phyloP scores from a whole-genome alignment of 2,888 invertebrate species.

The Leucophenga maculata region DNA sequence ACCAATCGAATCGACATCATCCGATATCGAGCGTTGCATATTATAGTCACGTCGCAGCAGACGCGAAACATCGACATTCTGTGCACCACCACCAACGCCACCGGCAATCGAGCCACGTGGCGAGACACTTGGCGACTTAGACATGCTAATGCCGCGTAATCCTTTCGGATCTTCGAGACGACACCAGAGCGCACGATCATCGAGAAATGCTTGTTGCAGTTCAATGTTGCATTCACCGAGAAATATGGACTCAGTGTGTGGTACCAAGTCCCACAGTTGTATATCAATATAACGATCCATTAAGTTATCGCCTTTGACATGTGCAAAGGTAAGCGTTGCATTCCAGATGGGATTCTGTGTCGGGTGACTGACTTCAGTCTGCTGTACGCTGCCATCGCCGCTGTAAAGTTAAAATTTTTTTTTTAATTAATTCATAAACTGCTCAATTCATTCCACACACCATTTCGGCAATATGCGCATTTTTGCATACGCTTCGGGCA shows the following conservation, averaged over 20 bases:
- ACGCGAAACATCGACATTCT: slow-evolving; percentile 77
- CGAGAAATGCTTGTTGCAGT: slow-evolving; percentile 83
- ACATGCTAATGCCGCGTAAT: slow-evolving; percentile 74
- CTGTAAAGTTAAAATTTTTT: slow-evolving; percentile 71
- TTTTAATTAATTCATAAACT: no score
- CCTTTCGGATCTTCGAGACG: slow-evolving; percentile 85
- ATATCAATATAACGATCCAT: slow-evolving; percentile 88
- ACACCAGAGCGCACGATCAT: slow-evolving; percentile 93
- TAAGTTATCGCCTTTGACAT: slow-evolving; percentile 84
- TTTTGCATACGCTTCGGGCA: slow-evolving; percentile 89
- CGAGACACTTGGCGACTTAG: slow-evolving; percentile 83
- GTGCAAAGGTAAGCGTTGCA: slow-evolving; percentile 87
- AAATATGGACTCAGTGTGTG: slow-evolving; percentile 86
- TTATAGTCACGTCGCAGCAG: slow-evolving; percentile 82
- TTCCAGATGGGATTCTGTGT: slow-evolving; percentile 94
- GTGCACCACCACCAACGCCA: slow-evolving; percentile 74
- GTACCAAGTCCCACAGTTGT: slow-evolving; percentile 89
- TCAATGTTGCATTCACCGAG: slow-evolving; percentile 84
- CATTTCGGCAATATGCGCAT: slow-evolving; percentile 85
- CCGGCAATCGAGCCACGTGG: slow-evolving; percentile 82
- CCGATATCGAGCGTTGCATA: slow-evolving; percentile 83
- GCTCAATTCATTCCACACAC: slow-evolving; percentile 74
- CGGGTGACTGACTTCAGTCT: slow-evolving; percentile 89
- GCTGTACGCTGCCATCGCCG: slow-evolving; percentile 82
- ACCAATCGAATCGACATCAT: slow-evolving; percentile 83